Base-by-base conservation (phyloP, 2,113 vertebrate species). In the Ranitomeya imitator region DNA sequence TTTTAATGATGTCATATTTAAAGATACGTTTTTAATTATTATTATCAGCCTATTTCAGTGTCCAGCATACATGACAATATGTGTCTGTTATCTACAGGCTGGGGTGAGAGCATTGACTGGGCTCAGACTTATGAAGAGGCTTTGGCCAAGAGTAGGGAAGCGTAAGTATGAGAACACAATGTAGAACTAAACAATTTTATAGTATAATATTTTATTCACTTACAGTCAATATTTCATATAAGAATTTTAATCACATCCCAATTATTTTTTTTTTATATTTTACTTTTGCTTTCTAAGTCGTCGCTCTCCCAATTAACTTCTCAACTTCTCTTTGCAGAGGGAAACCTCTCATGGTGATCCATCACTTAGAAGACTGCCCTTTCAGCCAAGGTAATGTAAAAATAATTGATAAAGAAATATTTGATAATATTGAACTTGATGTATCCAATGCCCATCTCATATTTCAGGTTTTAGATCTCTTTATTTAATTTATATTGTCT, bases 271-370 rank as follows among this genome's bases (percentile, higher is more conserved):
- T 11, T 6, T 23, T 6, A 2, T 11, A 67, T 67, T 1, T 67
- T 67, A 65, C 18, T 4, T 7, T 45, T 45, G 37, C 37, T 45
- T 45, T 45, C 37, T 45, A 45, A 45, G 5, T 16, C 5, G n/a
- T 31, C 6, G 63, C 18, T 9, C 59, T 45, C 4, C 7, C 1
- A 26, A 61, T 84, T 71, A 4, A 67, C 37, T 83, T 83, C 26
- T 59, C 26, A 26, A 14, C 54, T 23, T 74, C 16, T 21, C 67
- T 85, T 65, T 86, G 57, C 60, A 96, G 95, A 88, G 84, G 92
- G 23, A 96, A 94, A 86, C 95, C 95, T 4, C 65, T 96, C 89
- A 96, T 96, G 82, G 87, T 89, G 89, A 96, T 96, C 89, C 94
- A 94, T 91, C 95, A 96, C 89, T 73, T 88, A 81, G 91, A 93